Conservation (phyloP, 2,888 invertebrate genomes). For the Platycheirus rosarum region DNA sequence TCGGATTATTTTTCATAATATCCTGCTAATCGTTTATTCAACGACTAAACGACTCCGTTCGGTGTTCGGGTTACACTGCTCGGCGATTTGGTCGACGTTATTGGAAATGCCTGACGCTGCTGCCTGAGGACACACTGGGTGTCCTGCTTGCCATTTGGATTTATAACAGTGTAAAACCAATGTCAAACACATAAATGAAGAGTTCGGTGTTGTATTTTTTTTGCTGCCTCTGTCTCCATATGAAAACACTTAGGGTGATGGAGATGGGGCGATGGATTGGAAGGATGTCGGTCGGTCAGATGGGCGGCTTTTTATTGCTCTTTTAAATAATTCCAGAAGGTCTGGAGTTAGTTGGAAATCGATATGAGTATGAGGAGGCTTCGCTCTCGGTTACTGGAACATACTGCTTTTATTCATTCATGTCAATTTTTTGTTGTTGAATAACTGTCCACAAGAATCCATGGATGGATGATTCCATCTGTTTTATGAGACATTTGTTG, state of each 20-base stretch:
- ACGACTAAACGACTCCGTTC: constrained; percentile 54
- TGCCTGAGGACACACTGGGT: constrained; percentile 23
- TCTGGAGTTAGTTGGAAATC: constrained; percentile 36
- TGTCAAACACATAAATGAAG: constrained; percentile 65
- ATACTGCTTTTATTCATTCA: constrained; percentile 64
- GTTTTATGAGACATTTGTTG: constrained; percentile 72
- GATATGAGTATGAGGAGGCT: constrained; percentile 15
- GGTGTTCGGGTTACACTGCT: constrained; percentile 25
- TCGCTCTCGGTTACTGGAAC: constrained; percentile 29
- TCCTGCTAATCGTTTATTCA: constrained; percentile 70
- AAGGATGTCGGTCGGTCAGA: constrained; percentile 9
- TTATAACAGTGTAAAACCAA: constrained; percentile 59
- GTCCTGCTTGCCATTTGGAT: constrained; percentile 49
- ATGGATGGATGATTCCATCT: constrained; percentile 39
- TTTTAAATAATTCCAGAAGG: constrained; percentile 64
- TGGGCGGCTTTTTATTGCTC: constrained; percentile 57
- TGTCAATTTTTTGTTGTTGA: constrained; percentile 21
- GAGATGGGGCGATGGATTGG: constrained; percentile 1
- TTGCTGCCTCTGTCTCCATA: constrained; percentile 15
- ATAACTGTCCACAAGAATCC: constrained; percentile 40
- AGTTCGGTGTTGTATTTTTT: constrained; percentile 26
- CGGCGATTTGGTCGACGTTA: constrained; percentile 24
- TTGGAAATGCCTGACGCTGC: constrained; percentile 49
- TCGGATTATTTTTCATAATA: constrained; percentile 66
- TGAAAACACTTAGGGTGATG: constrained; percentile 25